Evolutionary conservation across 2,888 invertebrate genomes (phyloP), one percentile per base, ranked within the genome.

Genomic region (Ethmia dodecea): DNA sequence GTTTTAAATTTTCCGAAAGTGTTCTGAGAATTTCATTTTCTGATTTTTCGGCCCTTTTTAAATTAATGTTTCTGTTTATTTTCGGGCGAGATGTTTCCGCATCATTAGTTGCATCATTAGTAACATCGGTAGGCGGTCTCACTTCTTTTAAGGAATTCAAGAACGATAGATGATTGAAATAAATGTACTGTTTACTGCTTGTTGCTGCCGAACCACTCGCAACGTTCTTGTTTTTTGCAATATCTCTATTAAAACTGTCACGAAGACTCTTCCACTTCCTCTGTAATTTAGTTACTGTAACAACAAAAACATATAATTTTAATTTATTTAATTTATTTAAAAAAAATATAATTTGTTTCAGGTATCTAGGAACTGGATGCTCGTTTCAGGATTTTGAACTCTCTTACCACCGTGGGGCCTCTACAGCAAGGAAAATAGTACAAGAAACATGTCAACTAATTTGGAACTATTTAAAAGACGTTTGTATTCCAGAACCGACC

Each of bases 141-240:
- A 49, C 43, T 46, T 45, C 38, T 45, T 48, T 44, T 44, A 46
- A 45, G 40, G 41, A 42, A 44, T 49, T 47, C 47, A 50, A n/a
- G n/a, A n/a, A n/a, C n/a, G 48, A 52, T 43, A 50, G 42, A 28
- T 49, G 43, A 43, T 53, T 53, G 40, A 47, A 51, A 49, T 48
- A 48, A 40, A 50, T 49, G 40, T 50, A 52, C 24, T 48, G 41
- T 48, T 49, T 53, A 37, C 46, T 49, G 48, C 45, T 40, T 45
- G 44, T 32, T 44, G 50, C 48, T n/a, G n/a, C n/a, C n/a, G n/a
- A n/a, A 43, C 52, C 52, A 43, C 45, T 46, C 37, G 45, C 45
- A 44, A 45, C 40, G 33, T 49, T 50, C 43, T 49, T 47, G 43
- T 50, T 43, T 43, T 47, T 52, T 43, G 41, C 47, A 46, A 41